phyloP scores from a whole-genome alignment of 2,888 invertebrate species.

The Stenurella melanura region DNA sequence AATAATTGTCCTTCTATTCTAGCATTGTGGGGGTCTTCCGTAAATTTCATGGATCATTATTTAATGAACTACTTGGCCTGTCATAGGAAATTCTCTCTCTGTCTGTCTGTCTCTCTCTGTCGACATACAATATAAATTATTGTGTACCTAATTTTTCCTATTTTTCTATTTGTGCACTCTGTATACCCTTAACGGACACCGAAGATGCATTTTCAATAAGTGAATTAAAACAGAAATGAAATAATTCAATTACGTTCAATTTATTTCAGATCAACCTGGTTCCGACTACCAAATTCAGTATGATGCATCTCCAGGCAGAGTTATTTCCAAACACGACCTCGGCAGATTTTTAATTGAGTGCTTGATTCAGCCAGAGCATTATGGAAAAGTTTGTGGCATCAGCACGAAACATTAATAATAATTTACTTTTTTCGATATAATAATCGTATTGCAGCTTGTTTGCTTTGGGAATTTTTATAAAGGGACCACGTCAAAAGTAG shows the following conservation, averaged over 20 bases:
- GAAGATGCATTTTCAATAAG: too few relatives aligned
- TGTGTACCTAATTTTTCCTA: too few relatives aligned
- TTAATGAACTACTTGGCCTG: too few relatives aligned
- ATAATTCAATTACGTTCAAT: constrained; percentile 10
- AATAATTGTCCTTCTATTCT: too few relatives aligned
- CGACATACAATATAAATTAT: too few relatives aligned
- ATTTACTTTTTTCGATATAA: constrained; percentile 1
- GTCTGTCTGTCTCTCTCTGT: too few relatives aligned
- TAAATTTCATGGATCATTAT: too few relatives aligned
- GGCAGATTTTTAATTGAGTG: constrained; percentile 85
- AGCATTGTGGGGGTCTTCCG: too few relatives aligned
- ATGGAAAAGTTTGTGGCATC: constrained; percentile 80
- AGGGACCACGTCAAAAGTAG: constrained; percentile 20
- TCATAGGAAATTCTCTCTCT: too few relatives aligned
- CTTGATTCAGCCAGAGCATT: constrained; percentile 82
- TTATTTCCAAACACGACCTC: constrained; percentile 85
- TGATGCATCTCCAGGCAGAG: constrained; percentile 78
- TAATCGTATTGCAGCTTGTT: constrained; percentile 17
- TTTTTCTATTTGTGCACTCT: too few relatives aligned
- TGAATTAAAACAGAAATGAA: too few relatives aligned
- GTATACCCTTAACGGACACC: too few relatives aligned
- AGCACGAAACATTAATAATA: constrained; percentile 70
- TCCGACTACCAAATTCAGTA: constrained; percentile 78
- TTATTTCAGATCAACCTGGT: constrained; percentile 79
- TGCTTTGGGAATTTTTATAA: constrained; percentile 16